Evolutionary conservation across 1,140 invertebrate genomes (phyloP).

Genomic region (Neodiprion lecontei): DNA sequence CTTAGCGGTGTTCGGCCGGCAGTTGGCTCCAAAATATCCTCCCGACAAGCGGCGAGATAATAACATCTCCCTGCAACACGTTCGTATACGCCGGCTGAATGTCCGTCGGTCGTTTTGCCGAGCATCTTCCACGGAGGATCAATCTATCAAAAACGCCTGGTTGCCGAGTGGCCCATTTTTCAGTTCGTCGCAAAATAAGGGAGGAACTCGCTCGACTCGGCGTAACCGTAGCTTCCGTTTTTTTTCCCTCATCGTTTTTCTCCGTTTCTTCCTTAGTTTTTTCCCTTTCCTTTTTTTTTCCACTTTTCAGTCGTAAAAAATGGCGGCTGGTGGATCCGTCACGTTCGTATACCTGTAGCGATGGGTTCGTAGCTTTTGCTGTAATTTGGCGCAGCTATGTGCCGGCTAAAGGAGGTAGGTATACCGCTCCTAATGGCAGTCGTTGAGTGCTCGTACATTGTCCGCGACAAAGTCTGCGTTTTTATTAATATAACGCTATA

Average conservation of each 20-base stretch:
- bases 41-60: no score
- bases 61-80: no score
- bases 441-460: slow-evolving; percentile 2
- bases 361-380: neutral
- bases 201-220: neutral
- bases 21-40: no score
- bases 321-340: neutral
- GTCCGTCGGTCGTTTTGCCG: neutral
- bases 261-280: no score
- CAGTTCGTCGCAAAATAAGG: neutral
- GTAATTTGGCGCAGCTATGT: neutral
- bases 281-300: neutral
- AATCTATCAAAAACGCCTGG: neutral
- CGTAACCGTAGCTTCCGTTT: no score
- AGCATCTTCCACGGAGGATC: neutral
- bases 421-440: neutral
- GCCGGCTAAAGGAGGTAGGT: neutral
- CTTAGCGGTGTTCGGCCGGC: no score
- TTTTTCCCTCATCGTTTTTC: no score
- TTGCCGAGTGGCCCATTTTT: slow-evolving; percentile 1
- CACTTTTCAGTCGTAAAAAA: neutral
- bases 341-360: no score
- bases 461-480: slow-evolving; percentile 1
- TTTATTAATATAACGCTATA: neutral
- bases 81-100: no score